Conservation (phyloP, 2,113 vertebrate species). For the Osmerus eperlanus region DNA sequence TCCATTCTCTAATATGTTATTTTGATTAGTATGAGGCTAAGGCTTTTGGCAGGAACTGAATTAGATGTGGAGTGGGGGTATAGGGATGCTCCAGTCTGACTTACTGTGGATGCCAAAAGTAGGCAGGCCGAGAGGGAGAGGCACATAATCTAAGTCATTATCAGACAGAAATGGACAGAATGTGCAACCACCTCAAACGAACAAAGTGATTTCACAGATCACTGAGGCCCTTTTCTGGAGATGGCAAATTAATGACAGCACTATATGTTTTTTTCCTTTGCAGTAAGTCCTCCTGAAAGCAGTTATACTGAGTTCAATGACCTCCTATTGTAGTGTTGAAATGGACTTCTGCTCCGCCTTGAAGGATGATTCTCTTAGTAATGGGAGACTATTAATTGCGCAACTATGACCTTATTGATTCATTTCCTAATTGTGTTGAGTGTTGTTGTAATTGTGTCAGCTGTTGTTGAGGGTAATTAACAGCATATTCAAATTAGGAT, state of each 20-base stretch:
- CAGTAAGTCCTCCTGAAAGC: slow-evolving; percentile 61
- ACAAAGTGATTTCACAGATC: slow-evolving; percentile 83
- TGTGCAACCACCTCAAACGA: slow-evolving; percentile 75
- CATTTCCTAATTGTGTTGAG: slow-evolving; percentile 42
- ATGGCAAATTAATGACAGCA: slow-evolving; percentile 75
- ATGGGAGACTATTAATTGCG: slow-evolving; percentile 67
- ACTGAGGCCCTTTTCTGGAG: slow-evolving; percentile 76
- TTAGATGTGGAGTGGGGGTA: slow-evolving; percentile 56
- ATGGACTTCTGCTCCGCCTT: slow-evolving; percentile 55
- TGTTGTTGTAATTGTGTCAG: slow-evolving; percentile 41
- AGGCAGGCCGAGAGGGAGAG: slow-evolving; percentile 61
- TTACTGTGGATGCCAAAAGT: slow-evolving; percentile 63
- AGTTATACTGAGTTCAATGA: slow-evolving; percentile 62
- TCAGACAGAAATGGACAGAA: slow-evolving; percentile 77
- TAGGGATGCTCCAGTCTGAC: slow-evolving; percentile 57
- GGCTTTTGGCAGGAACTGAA: slow-evolving; percentile 50
- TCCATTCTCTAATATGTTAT: slow-evolving; percentile 43
- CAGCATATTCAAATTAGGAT: slow-evolving; percentile 41
- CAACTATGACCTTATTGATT: slow-evolving; percentile 63
- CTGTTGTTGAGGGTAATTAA: slow-evolving; percentile 43
- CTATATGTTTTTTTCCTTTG: slow-evolving; percentile 62
- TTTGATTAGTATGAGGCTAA: slow-evolving; percentile 57
- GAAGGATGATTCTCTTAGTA: slow-evolving; percentile 30
- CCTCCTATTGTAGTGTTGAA: slow-evolving; percentile 54
- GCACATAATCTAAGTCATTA: slow-evolving; percentile 77